phyloP scores from a whole-genome alignment of 1,140 invertebrate genomes.

The Heliothis subflexa region DNA sequence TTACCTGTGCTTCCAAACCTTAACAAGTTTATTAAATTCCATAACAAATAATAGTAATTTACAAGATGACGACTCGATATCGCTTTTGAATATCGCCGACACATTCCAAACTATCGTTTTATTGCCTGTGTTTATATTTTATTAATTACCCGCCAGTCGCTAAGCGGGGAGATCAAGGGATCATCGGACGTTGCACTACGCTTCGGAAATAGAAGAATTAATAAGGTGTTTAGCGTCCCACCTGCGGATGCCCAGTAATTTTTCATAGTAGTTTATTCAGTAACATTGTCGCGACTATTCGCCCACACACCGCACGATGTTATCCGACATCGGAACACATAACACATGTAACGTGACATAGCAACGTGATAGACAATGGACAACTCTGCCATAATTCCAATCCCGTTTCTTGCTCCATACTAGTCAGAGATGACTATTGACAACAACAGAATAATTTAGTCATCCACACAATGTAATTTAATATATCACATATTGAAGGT shows the following conservation, averaged over 20 bases:
- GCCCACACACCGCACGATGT: slow-evolving; percentile 37
- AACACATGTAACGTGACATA: slow-evolving; percentile 42
- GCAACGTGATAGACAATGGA: slow-evolving; percentile 56
- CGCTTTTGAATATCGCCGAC: slow-evolving; percentile 79
- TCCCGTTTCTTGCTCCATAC: slow-evolving; percentile 47
- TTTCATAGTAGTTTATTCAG: background rate
- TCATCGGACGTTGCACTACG: slow-evolving; percentile 37
- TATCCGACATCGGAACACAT: slow-evolving; percentile 12
- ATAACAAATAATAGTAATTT: slow-evolving; percentile 85
- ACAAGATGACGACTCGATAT: slow-evolving; percentile 78
- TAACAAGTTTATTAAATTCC: slow-evolving; percentile 85
- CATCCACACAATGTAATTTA: slow-evolving; percentile 43
- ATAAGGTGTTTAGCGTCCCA: slow-evolving; percentile 32
- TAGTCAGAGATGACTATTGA: slow-evolving; percentile 51
- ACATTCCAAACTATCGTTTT: slow-evolving; percentile 78
- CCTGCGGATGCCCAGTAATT: slow-evolving; percentile 21
- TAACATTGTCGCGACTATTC: slow-evolving; percentile 30
- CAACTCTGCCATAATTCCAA: slow-evolving; percentile 53
- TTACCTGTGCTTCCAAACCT: slow-evolving; percentile 81
- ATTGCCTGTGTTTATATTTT: slow-evolving; percentile 70
- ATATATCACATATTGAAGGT: slow-evolving; percentile 42
- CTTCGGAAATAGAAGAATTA: slow-evolving; percentile 32
- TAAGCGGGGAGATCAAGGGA: slow-evolving; percentile 55
- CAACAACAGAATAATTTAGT: slow-evolving; percentile 52
- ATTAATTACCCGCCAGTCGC: slow-evolving; percentile 62